phyloP scores from a whole-genome alignment of 2,113 vertebrate species.

The Anseranas semipalmata region DNA sequence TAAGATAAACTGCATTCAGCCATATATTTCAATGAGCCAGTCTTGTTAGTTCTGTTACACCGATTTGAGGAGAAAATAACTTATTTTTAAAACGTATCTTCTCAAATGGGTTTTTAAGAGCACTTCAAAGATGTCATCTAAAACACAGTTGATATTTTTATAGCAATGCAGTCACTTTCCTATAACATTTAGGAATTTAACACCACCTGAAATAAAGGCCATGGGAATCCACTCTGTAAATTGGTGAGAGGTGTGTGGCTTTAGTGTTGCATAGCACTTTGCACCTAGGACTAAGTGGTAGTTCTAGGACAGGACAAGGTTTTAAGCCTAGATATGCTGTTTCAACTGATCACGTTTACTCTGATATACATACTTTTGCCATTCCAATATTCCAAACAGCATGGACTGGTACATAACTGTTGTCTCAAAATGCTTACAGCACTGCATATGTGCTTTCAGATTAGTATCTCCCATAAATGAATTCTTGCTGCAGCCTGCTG shows the following conservation, averaged over 20 bases:
- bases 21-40: background rate
- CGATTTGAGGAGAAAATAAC: background rate
- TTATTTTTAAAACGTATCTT: background rate
- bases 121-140: background rate
- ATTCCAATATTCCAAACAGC: background rate
- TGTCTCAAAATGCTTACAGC: background rate
- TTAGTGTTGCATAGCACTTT: background rate
- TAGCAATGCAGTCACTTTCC: background rate
- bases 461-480: background rate
- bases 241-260: background rate
- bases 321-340: background rate
- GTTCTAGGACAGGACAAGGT: background rate
- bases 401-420: background rate
- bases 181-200: background rate
- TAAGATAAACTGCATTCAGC: background rate
- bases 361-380: background rate
- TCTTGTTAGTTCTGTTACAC: background rate
- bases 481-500: background rate
- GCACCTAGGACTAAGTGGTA: background rate
- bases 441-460: background rate
- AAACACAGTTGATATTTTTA: background rate
- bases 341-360: background rate
- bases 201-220: background rate
- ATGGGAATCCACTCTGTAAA: background rate
- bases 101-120: background rate